Percentiles rank a stretch among this genome's conserved stretches.
These are phyloP conservation scores for Clarias laeviceps DNA, from an alignment of 2,797 vertebrate genomes.

Conservation along the genomic window DNA sequence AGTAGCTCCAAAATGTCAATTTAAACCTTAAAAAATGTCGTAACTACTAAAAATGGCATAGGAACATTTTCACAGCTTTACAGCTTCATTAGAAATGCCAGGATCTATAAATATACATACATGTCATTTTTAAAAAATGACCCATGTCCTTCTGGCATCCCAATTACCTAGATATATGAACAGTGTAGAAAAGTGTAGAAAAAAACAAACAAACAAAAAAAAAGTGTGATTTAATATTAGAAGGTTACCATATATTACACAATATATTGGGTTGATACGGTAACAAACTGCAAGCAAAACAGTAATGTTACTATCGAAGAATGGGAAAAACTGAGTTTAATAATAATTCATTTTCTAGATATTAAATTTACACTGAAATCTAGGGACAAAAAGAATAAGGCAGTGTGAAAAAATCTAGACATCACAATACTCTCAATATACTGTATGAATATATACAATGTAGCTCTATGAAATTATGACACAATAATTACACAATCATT, in stretches of 20 bases:
- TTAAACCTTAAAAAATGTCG: neutral
- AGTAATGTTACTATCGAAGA: neutral
- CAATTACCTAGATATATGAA: neutral
- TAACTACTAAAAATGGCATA: neutral
- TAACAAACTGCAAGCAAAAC: neutral
- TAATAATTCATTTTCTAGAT: neutral
- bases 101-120: conserved; percentile 6
- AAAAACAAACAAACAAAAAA: neutral
- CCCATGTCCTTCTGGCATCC: neutral
- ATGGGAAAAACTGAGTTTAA: neutral
- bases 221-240: conserved; percentile 1
- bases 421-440: neutral
- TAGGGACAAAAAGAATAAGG: no score
- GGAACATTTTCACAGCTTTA: neutral
- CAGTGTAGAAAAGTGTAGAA: neutral
- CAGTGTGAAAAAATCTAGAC: no score
- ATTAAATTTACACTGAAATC: neutral
- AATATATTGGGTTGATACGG: neutral
- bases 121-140: neutral
- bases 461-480: neutral
- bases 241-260: neutral
- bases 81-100: neutral
- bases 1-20: neutral
- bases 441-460: no score
- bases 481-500: neutral